Evolutionary conservation across 2,888 invertebrate species (phyloP).

Genomic region (Stenolophus ochropezus): DNA sequence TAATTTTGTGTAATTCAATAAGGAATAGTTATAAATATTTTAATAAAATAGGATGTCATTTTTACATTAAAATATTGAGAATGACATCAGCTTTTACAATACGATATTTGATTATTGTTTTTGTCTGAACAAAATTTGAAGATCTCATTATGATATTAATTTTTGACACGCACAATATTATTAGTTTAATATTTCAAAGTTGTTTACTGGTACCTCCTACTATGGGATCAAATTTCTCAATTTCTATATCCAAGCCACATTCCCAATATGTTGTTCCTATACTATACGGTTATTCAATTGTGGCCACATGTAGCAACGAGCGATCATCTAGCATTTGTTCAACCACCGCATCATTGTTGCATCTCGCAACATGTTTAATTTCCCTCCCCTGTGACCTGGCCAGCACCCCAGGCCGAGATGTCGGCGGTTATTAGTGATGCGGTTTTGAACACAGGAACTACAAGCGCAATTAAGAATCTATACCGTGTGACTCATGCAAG

Average conservation of each 20-base stretch:
- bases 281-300: neutral
- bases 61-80: too few species aligned
- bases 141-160: too few species aligned
- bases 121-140: too few species aligned
- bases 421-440: constrained; percentile 37
- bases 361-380: constrained; percentile 44
- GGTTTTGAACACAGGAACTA: constrained; percentile 21
- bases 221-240: neutral
- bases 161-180: too few species aligned
- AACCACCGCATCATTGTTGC: constrained; percentile 6
- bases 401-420: constrained; percentile 9
- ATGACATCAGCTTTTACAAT: too few species aligned
- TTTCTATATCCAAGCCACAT: neutral
- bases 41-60: too few species aligned
- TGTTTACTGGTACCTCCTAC: too few species aligned
- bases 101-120: too few species aligned
- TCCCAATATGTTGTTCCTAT: neutral
- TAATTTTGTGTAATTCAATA: too few species aligned
- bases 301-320: neutral
- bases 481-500: neutral
- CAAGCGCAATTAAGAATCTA: neutral
- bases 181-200: too few species aligned
- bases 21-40: too few species aligned
- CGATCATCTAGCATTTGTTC: neutral
- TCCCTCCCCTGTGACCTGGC: constrained; percentile 23